A percentile compares a stretch with the other conserved stretches of the same genome.
These are phyloP conservation scores for Microtus ochrogaster DNA, from an alignment of 2,113 vertebrate species.

Conservation along the genomic window DNA sequence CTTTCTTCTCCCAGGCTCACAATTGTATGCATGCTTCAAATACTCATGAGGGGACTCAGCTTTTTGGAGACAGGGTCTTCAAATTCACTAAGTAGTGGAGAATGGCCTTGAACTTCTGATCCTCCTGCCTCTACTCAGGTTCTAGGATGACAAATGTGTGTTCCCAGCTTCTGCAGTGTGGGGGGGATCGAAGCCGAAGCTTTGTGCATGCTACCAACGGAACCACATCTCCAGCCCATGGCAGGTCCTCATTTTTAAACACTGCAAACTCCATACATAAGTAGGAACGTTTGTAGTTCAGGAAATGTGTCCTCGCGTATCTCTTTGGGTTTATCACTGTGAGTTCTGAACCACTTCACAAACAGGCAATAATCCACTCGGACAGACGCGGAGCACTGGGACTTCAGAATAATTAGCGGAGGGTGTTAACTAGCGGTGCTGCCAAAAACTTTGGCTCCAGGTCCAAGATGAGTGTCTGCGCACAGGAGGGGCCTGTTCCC, in stretches of 20 bases:
- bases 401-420: conserved; percentile 54
- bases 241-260: not conserved
- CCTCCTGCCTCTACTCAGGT: not conserved
- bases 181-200: not conserved
- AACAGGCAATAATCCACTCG: not conserved
- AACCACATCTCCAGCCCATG: not conserved
- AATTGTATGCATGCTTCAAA: not conserved
- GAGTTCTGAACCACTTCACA: not conserved
- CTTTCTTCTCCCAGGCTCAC: not conserved
- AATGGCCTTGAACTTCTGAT: not conserved
- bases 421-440: conserved; percentile 71
- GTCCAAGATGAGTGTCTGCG: conserved; percentile 67
- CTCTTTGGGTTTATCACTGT: not conserved
- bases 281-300: not conserved
- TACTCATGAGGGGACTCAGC: not conserved
- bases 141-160: not conserved
- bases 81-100: not conserved
- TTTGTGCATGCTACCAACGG: not conserved
- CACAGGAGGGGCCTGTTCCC: conserved; percentile 69
- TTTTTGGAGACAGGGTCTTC: not conserved
- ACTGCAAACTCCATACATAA: not conserved
- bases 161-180: no score
- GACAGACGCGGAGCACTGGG: not conserved
- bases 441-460: conserved; percentile 66
- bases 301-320: not conserved